Evolutionary conservation across 2,797 vertebrate species (phyloP), one percentile per base, ranked within the genome.

Genomic region (Sarcophilus harrisii): DNA sequence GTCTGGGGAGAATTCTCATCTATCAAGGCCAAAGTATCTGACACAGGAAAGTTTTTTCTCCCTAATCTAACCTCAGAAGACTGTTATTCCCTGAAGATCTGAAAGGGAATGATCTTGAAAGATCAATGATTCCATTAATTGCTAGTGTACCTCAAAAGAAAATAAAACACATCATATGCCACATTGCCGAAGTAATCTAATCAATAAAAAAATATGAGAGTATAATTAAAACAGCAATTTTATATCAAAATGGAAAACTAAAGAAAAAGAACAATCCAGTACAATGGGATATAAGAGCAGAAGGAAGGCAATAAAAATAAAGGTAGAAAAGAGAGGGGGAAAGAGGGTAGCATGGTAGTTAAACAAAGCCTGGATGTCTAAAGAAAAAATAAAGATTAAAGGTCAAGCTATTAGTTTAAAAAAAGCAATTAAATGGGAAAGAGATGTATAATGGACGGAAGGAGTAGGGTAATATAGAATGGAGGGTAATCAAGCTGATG

Each of bases 201-300:
- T 98, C 94, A 96, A 91, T 95, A 94, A 90, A 81, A 96, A 97
- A 96, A 89, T 62, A 60, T 27, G 95, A 97, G 96, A 97, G 97
- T 97, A 93, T 93, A 95, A n/a, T 60, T 30, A 93, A 66, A 96
- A 95, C 10, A 96, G 92, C 92, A 94, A 93, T 95, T 97, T 98
- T 95, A 97, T 97, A 94, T 45, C 90, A 95, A 95, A 98, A 98
- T 97, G 95, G 96, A 90, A 97, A 96, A 93, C 55, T 57, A 96
- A 94, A 97, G 94, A 97, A 97, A 28, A 11, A 81, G 94, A 57
- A 38, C 27, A 94, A 93, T 32, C 1, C 11, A 3, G 28, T 81
- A 24, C n/a, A 73, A 95, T 27, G 58, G 57, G 73, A 45, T 54
- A 14, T 60, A 92, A 81, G 27, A 87, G 52, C 58, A 90, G 92